These are phyloP conservation scores for Pseudolycoriella hygida DNA, from an alignment of 2,888 invertebrate genomes.

Conservation along the genomic window DNA sequence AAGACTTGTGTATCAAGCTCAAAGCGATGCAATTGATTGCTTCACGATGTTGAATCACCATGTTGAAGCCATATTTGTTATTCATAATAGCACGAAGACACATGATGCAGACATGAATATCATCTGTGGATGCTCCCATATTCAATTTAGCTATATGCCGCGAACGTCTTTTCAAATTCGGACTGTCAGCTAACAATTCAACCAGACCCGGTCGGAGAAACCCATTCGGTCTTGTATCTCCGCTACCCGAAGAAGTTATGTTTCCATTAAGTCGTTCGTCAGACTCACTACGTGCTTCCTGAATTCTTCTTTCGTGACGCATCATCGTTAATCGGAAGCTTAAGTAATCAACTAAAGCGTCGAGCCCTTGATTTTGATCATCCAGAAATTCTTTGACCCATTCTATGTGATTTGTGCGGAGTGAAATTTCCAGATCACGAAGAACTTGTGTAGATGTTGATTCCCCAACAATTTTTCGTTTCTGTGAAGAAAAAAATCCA, in stretches of 20 bases:
- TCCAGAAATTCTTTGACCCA: conserved; percentile 98
- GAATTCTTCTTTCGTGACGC: conserved; percentile 72
- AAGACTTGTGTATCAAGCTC: conserved; percentile 89
- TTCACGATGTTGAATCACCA: conserved; percentile 95
- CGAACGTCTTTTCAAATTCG: conserved; percentile 52
- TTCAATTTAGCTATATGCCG: conserved; percentile 76
- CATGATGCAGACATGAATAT: conserved; percentile 98
- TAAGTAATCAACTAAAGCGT: conserved; percentile 93
- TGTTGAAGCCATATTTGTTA: conserved; percentile 98
- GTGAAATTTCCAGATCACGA: conserved; percentile 93
- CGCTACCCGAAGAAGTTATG: conserved; percentile 13
- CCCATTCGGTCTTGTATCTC: conserved; percentile 20
- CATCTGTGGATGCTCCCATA: conserved; percentile 93
- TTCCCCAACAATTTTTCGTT: conserved; percentile 91
- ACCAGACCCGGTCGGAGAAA: conserved; percentile 35
- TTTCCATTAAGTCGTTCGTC: conserved; percentile 47
- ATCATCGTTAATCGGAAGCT: conserved; percentile 89
- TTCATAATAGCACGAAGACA: conserved; percentile 99
- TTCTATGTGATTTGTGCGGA: conserved; percentile 98
- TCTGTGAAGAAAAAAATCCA: conserved; percentile 40
- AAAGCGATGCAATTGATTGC: conserved; percentile 97
- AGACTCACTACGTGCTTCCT: conserved; percentile 56
- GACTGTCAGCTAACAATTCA: conserved; percentile 43
- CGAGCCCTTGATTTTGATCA: conserved; percentile 88
- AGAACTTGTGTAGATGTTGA: conserved; percentile 96